Base-by-base conservation (phyloP, 1,140 invertebrate genomes). In the Hirudo medicinalis region DNA sequence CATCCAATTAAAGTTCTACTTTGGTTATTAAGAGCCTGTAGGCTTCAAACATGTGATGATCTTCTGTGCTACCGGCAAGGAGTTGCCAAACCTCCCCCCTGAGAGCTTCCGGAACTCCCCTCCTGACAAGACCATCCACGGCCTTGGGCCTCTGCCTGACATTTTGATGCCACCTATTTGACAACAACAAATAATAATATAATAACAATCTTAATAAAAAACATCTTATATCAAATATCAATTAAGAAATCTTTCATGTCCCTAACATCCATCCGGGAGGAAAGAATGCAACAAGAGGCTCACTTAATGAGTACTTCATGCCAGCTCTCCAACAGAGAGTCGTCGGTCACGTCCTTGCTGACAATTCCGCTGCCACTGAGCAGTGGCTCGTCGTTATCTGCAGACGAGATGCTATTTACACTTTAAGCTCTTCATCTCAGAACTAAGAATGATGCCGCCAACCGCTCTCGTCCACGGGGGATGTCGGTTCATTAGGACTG, bases 71-170 rank as follows among this genome's bases (percentile, higher is more conserved):
- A 71, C 90, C 90, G 53, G 92, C 89, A 72, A 99, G 84, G 70
- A 95, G 86, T 78, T 95, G 92, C 96, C 96, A 99, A 25, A 99
- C 93, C 84, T 97, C 93, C 0, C 93, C 94, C 63, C 97, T 85
- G 3, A 99, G 83, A 2, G 94, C 92, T 83, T 99, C 94, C 0
- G 96, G 96, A 72, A 99, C 90, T 2, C 94, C 94, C 72, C 88
- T 86, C 72, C 87, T 87, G 0, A 95, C 78, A 68, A 82, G 74
- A 20, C 76, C 74, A 11, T 76, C 74, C 6, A 81, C 77, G 60
- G 72, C 54, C 72, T 79, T 79, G 5, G 80, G 80, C 68, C 78
- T 76, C 71, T 76, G 74, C 5, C 76, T 67, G n/a, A 82, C 75
- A 70, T 80, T 80, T 69, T 79, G 78, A 53, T 81, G 80, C 88